Base-by-base conservation (phyloP, 2,113 vertebrate genomes). In the Delphinapterus leucas region DNA sequence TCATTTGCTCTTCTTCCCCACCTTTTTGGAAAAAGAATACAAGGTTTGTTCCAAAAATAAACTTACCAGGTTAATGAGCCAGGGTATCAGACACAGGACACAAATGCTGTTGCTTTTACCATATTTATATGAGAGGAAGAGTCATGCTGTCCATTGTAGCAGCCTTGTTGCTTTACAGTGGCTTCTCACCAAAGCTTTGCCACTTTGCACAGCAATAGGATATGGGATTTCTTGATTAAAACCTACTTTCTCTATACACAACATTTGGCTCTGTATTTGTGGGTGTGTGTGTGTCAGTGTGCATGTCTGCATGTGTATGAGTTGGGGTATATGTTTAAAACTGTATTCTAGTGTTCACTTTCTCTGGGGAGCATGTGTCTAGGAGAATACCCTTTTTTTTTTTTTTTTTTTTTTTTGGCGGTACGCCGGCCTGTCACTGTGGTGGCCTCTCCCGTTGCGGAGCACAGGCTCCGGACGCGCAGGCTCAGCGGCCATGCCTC, bases 221-320 rank as follows among this genome's bases (percentile, higher is more conserved):
- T 55, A 76, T 67, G 93, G 11, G 31, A 23, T 83, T 92, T 94
- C 25, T 74, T 87, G n/a, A 92, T 49, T 71, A 83, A 95, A 95
- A 91, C 2, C 13, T 20, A 65, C 60, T 86, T 73, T 74, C 7
- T 74, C 41, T 60, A 83, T 41, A 83, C 12, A 79, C 25, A 61
- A 88, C 21, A 91, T 91, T 82, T 70, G 47, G 2, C 44, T 70
- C 31, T 84, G 6, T 93, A 41, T 65, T 47, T 88, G 5, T 74
- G 15, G 20, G 15, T 61, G 14, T 31, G 6, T 93, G 6, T 93
- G 28, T 97, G 65, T 94, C 60, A 93, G 25, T 49, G 68, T 83
- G 63, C 17, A n/a, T 88, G 70, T 67, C 38, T 94, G 31, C 14
- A 12, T 91, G 58, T 63, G 20, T 65, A n/a, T 23, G 26, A 70